Base-by-base conservation (phyloP, 2,888 invertebrate genomes). In the Rhimphoctona megacephalus region DNA sequence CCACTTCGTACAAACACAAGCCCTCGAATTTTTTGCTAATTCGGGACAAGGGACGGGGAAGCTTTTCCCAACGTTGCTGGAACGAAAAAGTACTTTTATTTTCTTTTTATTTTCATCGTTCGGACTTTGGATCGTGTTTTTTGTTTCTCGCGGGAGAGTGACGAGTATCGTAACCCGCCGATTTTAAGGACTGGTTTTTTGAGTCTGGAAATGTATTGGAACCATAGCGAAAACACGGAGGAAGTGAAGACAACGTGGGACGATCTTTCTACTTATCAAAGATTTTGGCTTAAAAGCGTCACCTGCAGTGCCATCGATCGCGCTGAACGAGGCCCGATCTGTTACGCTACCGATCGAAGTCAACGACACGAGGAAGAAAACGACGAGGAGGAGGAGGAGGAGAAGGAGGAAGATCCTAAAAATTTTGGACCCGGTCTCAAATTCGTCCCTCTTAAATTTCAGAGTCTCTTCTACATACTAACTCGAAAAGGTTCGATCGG, bases 291-390 rank as follows among this genome's bases (percentile, higher is more conserved):
- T 14, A 96, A 96, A 94, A 95, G 95, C 89, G 94, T 97, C 90
- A 96, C 97, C 19, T 96, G 96, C 89, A 97, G 97, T 61, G 96
- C 96, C 90, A 92, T 95, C 76, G 97, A 97, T 92, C 95, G 95
- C 88, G 95, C 96, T 90, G 96, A 95, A 87, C 81, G 86, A 22
- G 93, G 93, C 49, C 96, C 97, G 0, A 95, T 96, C 84, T 96
- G 96, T 87, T 96, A 96, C 91, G 94, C 95, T 95, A 2, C 96
- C 89, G 69, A 89, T 86, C 81, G 70, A 80, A 57, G 66, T 82
- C 66, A 73, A 36, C 22, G 54, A 77, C 52, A 85, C 73, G 78
- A 76, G 43, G 73, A 85, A 69, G 67, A 79, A 46, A 86, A 87
- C 14, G 88, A 87, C 36, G 87, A 87, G 6, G 85, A 87, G 19